A percentile compares a stretch with the other conserved stretches of the same genome.
Conservation (phyloP, 2,113 vertebrate genomes). For the Misgurnus anguillicaudatus region DNA sequence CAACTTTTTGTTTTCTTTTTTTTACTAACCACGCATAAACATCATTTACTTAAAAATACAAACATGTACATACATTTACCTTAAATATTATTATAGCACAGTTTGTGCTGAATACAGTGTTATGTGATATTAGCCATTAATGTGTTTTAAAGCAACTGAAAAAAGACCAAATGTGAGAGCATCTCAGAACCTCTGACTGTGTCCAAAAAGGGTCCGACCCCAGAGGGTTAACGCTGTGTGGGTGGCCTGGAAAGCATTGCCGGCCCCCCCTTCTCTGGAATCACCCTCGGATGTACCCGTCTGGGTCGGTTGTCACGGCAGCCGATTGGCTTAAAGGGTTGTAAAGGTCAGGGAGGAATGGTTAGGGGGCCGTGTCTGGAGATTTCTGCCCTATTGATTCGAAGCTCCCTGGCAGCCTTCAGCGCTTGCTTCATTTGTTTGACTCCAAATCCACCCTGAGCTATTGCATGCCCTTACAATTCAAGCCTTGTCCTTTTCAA, state of each 20-base stretch:
- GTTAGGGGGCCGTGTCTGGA: constrained; percentile 44
- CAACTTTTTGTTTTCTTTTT: no score
- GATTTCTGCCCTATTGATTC: constrained; percentile 49
- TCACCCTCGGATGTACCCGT: constrained; percentile 15
- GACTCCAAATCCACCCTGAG: constrained; percentile 41
- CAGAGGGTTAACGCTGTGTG: constrained; percentile 35
- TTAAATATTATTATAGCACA: no score
- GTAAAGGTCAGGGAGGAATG: constrained; percentile 51
- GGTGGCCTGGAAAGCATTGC: constrained; percentile 43
- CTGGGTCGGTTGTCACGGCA: constrained; percentile 40
- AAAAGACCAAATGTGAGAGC: no score
- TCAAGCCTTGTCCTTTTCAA: constrained; percentile 36
- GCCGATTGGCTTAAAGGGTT: constrained; percentile 48
- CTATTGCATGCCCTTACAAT: constrained; percentile 24
- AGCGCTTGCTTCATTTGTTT: constrained; percentile 44
- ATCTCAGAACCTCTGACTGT: no score
- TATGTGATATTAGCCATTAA: no score
- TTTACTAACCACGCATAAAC: no score
- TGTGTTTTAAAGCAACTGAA: no score
- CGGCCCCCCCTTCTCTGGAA: constrained; percentile 3
- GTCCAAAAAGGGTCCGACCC: no score
- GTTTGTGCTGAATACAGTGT: no score
- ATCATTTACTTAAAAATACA: no score
- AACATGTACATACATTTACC: no score
- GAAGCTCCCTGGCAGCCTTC: constrained; percentile 47